Percentiles rank a stretch among this genome's conserved stretches.
Evolutionary conservation across 2,797 vertebrate genomes (phyloP).

Genomic region (Tachyglossus aculeatus): DNA sequence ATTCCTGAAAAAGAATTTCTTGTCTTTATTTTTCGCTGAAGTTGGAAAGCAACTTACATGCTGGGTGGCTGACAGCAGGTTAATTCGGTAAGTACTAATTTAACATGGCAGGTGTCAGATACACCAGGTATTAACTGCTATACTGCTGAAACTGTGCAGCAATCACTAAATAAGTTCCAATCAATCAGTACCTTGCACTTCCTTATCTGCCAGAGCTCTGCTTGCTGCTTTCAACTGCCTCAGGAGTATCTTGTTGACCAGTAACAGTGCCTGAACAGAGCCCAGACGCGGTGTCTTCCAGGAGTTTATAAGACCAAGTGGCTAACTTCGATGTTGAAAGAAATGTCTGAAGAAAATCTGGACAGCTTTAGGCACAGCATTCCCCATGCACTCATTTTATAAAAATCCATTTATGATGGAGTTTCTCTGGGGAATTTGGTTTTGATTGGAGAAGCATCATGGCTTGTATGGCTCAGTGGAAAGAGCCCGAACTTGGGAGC

Average conservation of each 20-base stretch:
- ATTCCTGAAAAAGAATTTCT: slow-evolving; percentile 50
- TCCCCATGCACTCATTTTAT: too few species aligned
- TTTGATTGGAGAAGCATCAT: too few species aligned
- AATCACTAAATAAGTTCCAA: slow-evolving; percentile 50
- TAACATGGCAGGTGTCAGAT: slow-evolving; percentile 65
- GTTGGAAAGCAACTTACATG: slow-evolving; percentile 31
- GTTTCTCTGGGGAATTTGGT: too few species aligned
- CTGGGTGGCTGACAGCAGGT: slow-evolving; percentile 54
- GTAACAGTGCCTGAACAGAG: too few species aligned
- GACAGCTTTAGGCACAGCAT: too few species aligned
- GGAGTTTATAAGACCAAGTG: background rate
- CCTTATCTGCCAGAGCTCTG: slow-evolving; percentile 23
- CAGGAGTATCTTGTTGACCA: background rate
- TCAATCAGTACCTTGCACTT: slow-evolving; percentile 32
- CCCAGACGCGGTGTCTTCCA: too few species aligned
- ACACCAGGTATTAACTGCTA: slow-evolving; percentile 56
- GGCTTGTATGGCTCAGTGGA: too few species aligned
- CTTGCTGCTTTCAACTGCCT: slow-evolving; percentile 33
- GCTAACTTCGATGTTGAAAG: too few species aligned
- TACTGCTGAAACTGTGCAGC: slow-evolving; percentile 51
- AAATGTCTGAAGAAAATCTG: too few species aligned
- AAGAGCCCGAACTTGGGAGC: too few species aligned
- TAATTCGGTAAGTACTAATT: slow-evolving; percentile 59
- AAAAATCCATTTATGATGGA: too few species aligned
- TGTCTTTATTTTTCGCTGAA: slow-evolving; percentile 26